Percentiles rank a stretch among this genome's conserved stretches.
Conservation (phyloP, 2,888 invertebrate genomes). For the Eristalis pertinax region DNA sequence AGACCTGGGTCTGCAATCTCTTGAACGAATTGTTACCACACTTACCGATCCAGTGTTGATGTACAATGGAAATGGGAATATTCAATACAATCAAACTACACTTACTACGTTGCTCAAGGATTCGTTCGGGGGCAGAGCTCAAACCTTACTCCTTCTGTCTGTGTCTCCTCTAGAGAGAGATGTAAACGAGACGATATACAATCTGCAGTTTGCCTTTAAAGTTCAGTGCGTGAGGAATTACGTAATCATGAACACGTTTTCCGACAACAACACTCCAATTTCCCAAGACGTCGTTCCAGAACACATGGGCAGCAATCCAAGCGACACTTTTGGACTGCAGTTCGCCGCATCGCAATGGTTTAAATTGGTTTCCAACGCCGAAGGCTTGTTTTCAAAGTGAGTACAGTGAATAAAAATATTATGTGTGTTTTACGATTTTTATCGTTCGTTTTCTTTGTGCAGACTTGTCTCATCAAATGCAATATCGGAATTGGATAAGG, state of each 20-base stretch:
- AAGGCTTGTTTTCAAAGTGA: constrained; percentile 88
- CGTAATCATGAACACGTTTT: constrained; percentile 88
- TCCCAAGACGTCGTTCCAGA: constrained; percentile 75
- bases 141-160: constrained; percentile 88
- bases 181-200: constrained; percentile 86
- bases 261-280: constrained; percentile 85
- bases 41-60: constrained; percentile 82
- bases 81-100: constrained; percentile 84
- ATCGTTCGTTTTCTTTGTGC: constrained; percentile 2
- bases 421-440: not conserved
- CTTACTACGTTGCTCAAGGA: constrained; percentile 87
- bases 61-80: constrained; percentile 79
- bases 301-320: constrained; percentile 57
- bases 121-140: constrained; percentile 89
- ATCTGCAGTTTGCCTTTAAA: constrained; percentile 86
- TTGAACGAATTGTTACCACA: constrained; percentile 86
- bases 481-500: constrained; percentile 87
- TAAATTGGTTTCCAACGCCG: constrained; percentile 91
- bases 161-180: constrained; percentile 87
- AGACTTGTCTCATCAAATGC: constrained; percentile 86
- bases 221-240: constrained; percentile 87
- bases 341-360: constrained; percentile 92
- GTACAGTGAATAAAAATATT: constrained; percentile 23
- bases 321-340: constrained; percentile 85
- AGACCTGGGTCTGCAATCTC: constrained; percentile 85